phyloP scores from a whole-genome alignment of 30 jellyfish, hydroid and myxozoan species.

The Turritopsis dohrnii region DNA sequence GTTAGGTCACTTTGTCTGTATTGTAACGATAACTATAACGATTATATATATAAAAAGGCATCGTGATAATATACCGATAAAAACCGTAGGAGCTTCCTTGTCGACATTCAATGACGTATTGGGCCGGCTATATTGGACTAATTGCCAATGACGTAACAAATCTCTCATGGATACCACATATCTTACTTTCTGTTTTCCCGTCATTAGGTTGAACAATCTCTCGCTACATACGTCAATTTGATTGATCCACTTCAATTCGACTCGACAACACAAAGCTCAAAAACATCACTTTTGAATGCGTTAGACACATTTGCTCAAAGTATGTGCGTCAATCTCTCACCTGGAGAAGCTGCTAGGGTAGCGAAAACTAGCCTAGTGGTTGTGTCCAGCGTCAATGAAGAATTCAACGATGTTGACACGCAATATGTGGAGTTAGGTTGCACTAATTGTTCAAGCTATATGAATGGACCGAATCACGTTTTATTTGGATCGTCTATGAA shows the following conservation, averaged over 20 bases:
- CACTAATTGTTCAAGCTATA: constrained; percentile 26
- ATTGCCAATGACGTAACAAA: too few relatives aligned
- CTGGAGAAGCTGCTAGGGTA: constrained; percentile 25
- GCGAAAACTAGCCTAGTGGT: constrained; percentile 44
- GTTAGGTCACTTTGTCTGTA: not conserved
- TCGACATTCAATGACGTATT: too few relatives aligned
- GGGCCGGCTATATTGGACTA: too few relatives aligned
- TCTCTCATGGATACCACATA: too few relatives aligned
- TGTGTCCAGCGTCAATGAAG: constrained; percentile 20
- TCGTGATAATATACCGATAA: too few relatives aligned
- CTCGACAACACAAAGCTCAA: constrained; percentile 22
- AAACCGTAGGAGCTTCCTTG: too few relatives aligned
- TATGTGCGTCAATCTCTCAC: constrained; percentile 30
- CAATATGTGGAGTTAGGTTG: constrained; percentile 40
- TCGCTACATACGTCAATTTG: not conserved
- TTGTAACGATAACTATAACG: too few relatives aligned
- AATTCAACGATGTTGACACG: constrained; percentile 3
- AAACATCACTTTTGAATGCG: constrained; percentile 2
- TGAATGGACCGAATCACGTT: constrained; percentile 31
- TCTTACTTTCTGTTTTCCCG: not conserved
- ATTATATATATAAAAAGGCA: too few relatives aligned
- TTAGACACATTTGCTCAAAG: constrained; percentile 16
- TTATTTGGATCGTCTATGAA: constrained; percentile 24
- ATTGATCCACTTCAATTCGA: constrained; percentile 38
- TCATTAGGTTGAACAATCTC: not conserved